Base-by-base conservation (phyloP, 2,113 vertebrate genomes). In the Tinamus guttatus region DNA sequence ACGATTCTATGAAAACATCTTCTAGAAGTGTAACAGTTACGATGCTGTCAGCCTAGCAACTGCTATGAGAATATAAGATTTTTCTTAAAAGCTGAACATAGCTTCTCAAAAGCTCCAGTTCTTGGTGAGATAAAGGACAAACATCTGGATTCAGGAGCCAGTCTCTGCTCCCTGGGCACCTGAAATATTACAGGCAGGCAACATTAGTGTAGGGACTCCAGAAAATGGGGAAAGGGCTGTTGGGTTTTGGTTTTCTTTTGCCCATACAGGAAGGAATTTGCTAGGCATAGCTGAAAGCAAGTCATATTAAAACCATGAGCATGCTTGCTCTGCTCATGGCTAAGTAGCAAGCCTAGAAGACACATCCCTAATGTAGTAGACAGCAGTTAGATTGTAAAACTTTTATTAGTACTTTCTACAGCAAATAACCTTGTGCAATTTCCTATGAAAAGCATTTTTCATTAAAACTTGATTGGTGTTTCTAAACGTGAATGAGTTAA, bases 1-100 rank as follows among this genome's bases (percentile, higher is more conserved):
- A n/a, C n/a, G n/a, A n/a, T n/a, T n/a, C n/a, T n/a, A n/a, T n/a
- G 38, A 92, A 96, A 95, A 92, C 54, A 16, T 83, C 88, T 92
- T 70, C 78, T 81, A 34, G 86, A 81, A 91, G 16, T 73, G 28
- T 18, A 90, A 54, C 43, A 49, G 34, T 82, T 91, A 79, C 0
- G 30, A 81, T 64, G 41, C 28, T 91, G 86, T 95, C 56, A 79
- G 32, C 28, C 80, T 81, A 38, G 51, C 16, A 54, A 85, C 58
- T 91, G 19, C 21, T 68, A 71, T 74, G 68, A 93, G 73, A 84
- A 56, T 87, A 89, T 58, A 80, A 64, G 51, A 41, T 71, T 71
- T 85, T 88, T 87, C 51, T 32, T 81, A 65, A 87, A 87, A 94
- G 59, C 56, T 62, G 49, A 82, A 85, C 75, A 27, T 52, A 78